Evolutionary conservation across 2,797 vertebrate species (phyloP), one percentile per base, ranked within the genome.

Genomic region (Gastrophryne carolinensis): DNA sequence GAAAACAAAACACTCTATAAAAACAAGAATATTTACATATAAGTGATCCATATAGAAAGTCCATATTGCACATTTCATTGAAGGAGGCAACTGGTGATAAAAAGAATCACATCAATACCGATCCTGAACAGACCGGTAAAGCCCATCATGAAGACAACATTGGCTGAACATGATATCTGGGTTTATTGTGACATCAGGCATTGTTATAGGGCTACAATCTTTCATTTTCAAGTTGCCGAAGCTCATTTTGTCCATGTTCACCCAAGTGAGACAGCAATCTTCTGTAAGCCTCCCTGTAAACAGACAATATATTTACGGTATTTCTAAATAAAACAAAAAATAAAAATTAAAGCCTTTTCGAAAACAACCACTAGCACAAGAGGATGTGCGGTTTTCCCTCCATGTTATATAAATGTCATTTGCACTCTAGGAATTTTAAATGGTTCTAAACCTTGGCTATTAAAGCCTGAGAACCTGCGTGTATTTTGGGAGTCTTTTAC

Each of bases 241-340:
- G 93, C 86, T 97, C 97, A 24, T 87, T 90, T 85, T 92, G 92
- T 80, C 96, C 98, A 82, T 86, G 83, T 60, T 95, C 93, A 84
- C 93, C 86, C 5, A 99, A 92, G 79, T 89, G 86, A 82, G 86
- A 87, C 86, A 99, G 87, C 87, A 99, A 86, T 87, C 90, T 94
- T 85, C 86, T 92, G 81, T 98, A 99, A 12, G 93, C 88, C 73
- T 90, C 92, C 89, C 97, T 47, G 44, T 47, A 47, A 47, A 47
- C 24, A 34, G 30, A 29, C 52, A 24, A 24, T 13, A 8, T 19
- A 47, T 47, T 47, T 56, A 41, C 37, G n/a, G n/a, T n/a, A n/a
- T n/a, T 29, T 41, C 54, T 8, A 69, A 56, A 29, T 15, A 39
- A 32, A 68, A 21, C 6, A 47, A 21, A 47, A 47, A 47, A 2